These are phyloP conservation scores for Drosophila siamana DNA, from an alignment of 2,888 invertebrate species.

Conservation along the genomic window DNA sequence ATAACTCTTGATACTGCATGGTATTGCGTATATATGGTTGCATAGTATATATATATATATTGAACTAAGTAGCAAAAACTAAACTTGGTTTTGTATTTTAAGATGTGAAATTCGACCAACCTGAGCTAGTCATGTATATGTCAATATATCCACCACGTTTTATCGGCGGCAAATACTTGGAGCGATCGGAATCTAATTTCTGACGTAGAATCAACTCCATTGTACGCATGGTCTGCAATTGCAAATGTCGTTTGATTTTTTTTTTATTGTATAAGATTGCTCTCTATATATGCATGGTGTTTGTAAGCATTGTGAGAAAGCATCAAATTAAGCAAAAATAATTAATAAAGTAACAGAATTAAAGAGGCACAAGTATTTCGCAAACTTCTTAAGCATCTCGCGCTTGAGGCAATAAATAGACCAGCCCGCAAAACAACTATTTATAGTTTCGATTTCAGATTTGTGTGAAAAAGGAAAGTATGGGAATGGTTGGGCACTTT, in stretches of 20 bases:
- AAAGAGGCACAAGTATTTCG: constrained; percentile 5
- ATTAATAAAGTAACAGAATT: constrained; percentile 17
- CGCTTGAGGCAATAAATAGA: constrained; percentile 31
- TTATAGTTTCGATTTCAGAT: constrained; percentile 59
- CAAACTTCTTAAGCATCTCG: constrained; percentile 59
- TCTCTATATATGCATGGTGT: constrained; percentile 10
- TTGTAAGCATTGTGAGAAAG: constrained; percentile 7
- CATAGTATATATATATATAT: constrained; percentile 28
- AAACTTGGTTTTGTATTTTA: constrained; percentile 36
- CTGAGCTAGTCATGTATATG: constrained; percentile 95
- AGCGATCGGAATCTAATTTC: constrained; percentile 90
- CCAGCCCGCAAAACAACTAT: constrained; percentile 53
- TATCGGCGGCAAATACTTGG: constrained; percentile 93
- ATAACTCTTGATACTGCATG: constrained; percentile 50
- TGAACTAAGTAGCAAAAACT: constrained; percentile 50
- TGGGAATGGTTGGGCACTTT: constrained; percentile 16
- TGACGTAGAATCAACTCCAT: constrained; percentile 91
- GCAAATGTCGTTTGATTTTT: constrained; percentile 23
- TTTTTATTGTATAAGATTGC: constrained; percentile 1
- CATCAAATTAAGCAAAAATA: constrained; percentile 5
- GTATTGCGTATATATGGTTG: constrained; percentile 35
- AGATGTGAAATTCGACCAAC: constrained; percentile 86
- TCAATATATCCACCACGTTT: constrained; percentile 93
- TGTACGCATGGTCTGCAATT: constrained; percentile 89
- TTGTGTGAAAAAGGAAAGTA: constrained; percentile 76